Percentiles rank a stretch among this genome's conserved stretches.
phyloP scores from a whole-genome alignment of 2,888 invertebrate species.

The Temnothorax rugatulus region DNA sequence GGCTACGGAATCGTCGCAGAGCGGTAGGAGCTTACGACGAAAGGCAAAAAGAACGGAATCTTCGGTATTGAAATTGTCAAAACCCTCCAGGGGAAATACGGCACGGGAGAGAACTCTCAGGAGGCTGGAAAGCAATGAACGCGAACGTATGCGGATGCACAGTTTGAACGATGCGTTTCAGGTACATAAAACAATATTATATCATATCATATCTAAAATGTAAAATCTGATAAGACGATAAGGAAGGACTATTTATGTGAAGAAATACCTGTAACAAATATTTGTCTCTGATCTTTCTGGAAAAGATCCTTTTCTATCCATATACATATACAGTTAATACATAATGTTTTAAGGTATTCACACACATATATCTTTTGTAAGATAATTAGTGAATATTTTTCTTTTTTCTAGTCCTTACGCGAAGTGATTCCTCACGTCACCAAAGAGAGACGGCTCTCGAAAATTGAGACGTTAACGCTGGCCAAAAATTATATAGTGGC shows the following conservation, averaged over 20 bases:
- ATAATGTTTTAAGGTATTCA: background rate
- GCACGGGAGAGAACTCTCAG: constrained; percentile 91
- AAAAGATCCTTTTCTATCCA: background rate
- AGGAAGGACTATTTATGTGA: background rate
- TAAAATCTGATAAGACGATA: background rate
- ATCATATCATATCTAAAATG: background rate
- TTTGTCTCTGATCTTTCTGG: background rate
- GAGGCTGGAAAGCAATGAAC: constrained; percentile 92
- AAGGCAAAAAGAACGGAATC: constrained; percentile 73
- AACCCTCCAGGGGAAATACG: constrained; percentile 74
- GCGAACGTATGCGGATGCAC: constrained; percentile 94
- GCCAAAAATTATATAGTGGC: constrained; percentile 95
- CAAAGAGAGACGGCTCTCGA: constrained; percentile 92
- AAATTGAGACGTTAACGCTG: constrained; percentile 93
- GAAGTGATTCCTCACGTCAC: constrained; percentile 93
- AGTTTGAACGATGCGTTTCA: constrained; percentile 93
- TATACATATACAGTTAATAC: background rate
- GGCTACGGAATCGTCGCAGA: constrained; percentile 67
- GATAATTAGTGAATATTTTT: background rate
- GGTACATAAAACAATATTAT: constrained; percentile 84
- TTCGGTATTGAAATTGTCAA: constrained; percentile 74
- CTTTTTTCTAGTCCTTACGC: constrained; percentile 88
- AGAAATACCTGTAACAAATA: background rate
- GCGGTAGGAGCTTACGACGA: constrained; percentile 66
- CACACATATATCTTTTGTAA: background rate